These are phyloP conservation scores for Cantharis lateralis DNA, from an alignment of 2,888 invertebrate species.

Conservation along the genomic window DNA sequence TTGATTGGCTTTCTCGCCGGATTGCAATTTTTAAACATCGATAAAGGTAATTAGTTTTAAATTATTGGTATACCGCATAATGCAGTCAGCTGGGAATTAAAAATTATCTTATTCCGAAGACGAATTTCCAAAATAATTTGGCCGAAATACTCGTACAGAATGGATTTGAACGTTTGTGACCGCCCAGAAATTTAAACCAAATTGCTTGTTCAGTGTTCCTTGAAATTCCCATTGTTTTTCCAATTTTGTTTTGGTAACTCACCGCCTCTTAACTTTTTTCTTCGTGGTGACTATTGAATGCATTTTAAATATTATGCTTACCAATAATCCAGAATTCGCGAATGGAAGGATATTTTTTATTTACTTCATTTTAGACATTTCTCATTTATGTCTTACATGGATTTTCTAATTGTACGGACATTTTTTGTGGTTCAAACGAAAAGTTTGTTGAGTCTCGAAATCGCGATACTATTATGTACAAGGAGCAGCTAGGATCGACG, in stretches of 20 bases:
- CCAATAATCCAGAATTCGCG: background rate
- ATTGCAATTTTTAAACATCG: background rate
- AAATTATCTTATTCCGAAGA: background rate
- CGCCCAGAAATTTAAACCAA: conserved; percentile 38
- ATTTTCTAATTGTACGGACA: background rate
- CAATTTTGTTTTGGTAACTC: conserved; percentile 37
- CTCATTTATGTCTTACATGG: background rate
- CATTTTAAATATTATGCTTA: background rate
- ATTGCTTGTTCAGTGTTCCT: conserved; percentile 39
- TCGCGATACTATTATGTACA: conserved; percentile 16
- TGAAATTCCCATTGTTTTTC: conserved; percentile 41
- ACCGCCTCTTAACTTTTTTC: conserved; percentile 26
- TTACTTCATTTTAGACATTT: background rate
- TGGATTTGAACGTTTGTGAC: conserved; percentile 27
- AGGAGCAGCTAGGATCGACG: conserved; percentile 35
- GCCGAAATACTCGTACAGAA: background rate
- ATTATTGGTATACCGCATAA: background rate
- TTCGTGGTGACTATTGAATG: background rate
- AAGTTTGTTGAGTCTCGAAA: background rate
- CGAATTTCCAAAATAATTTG: background rate
- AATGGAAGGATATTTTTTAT: background rate
- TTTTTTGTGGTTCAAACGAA: background rate
- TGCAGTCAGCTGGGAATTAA: background rate
- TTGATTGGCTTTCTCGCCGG: background rate
- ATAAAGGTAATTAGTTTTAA: background rate